Percentiles rank a stretch among this genome's conserved stretches.
Evolutionary conservation across 2,113 vertebrate species (phyloP).

Genomic region (Apaloderma vittatum): DNA sequence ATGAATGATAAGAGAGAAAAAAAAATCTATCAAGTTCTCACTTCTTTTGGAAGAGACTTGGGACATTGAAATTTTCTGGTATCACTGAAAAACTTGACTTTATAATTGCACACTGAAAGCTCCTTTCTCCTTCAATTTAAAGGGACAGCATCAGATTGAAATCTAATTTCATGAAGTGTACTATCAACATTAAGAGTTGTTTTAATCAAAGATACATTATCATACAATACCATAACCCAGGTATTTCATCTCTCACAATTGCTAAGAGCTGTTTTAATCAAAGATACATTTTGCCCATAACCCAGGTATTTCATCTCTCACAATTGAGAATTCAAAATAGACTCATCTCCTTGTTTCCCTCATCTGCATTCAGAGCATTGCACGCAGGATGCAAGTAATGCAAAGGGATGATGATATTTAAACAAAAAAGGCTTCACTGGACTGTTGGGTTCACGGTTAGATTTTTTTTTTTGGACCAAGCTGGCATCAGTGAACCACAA

Average conservation of each 20-base stretch:
- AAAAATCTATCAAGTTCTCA: background rate
- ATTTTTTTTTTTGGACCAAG: background rate
- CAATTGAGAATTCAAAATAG: background rate
- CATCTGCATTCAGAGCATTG: background rate
- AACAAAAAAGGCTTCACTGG: background rate
- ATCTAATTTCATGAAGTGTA: background rate
- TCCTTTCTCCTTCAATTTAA: conserved; percentile 13
- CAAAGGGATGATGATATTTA: background rate
- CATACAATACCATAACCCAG: background rate
- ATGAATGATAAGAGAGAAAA: background rate
- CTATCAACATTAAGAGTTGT: background rate
- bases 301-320: background rate
- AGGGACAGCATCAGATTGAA: background rate
- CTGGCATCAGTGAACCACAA: background rate
- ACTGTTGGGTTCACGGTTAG: background rate
- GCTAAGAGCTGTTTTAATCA: conserved; percentile 35
- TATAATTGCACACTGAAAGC: background rate
- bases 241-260: background rate
- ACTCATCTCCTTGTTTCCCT: background rate
- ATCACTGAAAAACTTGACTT: background rate
- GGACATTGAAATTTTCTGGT: background rate
- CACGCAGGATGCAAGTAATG: background rate
- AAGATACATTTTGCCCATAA: background rate
- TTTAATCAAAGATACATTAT: conserved; percentile 28
- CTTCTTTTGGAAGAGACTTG: background rate